These are phyloP conservation scores for Callipepla squamata DNA, from an alignment of 2,113 vertebrate genomes.

Conservation along the genomic window DNA sequence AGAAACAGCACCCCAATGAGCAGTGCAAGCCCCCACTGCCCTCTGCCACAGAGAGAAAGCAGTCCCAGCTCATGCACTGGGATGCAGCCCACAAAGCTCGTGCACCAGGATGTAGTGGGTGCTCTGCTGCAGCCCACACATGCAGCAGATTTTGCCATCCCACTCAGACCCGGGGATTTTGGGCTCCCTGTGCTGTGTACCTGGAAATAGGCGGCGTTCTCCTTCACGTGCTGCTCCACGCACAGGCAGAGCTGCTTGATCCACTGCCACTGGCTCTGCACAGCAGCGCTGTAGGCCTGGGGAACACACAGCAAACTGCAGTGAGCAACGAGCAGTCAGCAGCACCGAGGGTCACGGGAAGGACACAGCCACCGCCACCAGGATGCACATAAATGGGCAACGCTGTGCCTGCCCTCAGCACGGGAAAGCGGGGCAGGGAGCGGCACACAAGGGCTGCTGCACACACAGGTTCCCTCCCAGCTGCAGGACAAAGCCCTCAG, in stretches of 20 bases:
- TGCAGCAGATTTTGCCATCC: not conserved
- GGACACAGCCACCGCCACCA: accelerated
- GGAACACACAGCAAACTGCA: accelerated
- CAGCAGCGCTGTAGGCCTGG: slow-evolving; percentile 94
- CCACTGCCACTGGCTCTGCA: slow-evolving; percentile 96
- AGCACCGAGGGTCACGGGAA: not conserved
- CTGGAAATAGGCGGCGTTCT: slow-evolving; percentile 94
- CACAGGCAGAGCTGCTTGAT: slow-evolving; percentile 93
- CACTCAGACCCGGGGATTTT: not conserved
- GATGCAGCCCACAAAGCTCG: accelerated
- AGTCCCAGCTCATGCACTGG: accelerated
- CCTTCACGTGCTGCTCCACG: slow-evolving; percentile 94
- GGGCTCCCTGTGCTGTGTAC: slow-evolving; percentile 61
- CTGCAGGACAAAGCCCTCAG: not conserved
- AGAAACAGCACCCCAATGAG: not conserved
- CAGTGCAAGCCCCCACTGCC: not conserved
- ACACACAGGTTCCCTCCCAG: not conserved
- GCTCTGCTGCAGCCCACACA: not conserved
- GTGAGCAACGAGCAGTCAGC: not conserved
- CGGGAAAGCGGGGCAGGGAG: not conserved
- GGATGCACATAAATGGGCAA: not conserved
- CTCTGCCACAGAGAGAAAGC: not conserved
- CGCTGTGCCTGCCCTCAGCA: not conserved
- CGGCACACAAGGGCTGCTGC: accelerated
- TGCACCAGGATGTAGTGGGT: accelerated